Evolutionary conservation across 2,888 invertebrate genomes (phyloP), one percentile per base, ranked within the genome.

Genomic region (Agrypnus murinus): DNA sequence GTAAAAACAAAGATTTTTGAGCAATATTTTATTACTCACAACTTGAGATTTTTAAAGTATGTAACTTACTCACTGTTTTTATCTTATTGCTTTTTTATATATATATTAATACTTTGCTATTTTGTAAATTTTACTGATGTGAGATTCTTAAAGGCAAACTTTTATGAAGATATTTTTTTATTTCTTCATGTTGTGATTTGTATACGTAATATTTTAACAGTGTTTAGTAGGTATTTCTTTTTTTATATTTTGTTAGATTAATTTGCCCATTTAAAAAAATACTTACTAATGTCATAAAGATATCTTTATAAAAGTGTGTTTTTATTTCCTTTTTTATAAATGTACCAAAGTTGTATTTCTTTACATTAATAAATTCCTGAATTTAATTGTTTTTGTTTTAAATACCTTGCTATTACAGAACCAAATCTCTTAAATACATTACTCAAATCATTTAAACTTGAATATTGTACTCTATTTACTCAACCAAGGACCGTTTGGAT

Each of bases 301-400:
- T 57, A 36, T 46, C 69, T 63, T 69, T 63, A 32, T 55, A 31
- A 62, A 38, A 43, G n/a, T 34, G 5, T n/a, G 19, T 46, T 63
- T 25, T 60, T 50, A 55, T 43, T 57, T 38, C 48, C 10, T 19
- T 25, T 59, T 36, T 68, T 64, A 65, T 69, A 15, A 65, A 69
- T 60, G 69, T 69, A 69, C 69, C 69, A 69, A 69, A 69, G 69
- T 69, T 69, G 69, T 69, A 69, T 65, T 69, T 69, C 69, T 69
- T 69, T 69, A 69, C 36, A 53, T 67, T 67, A 67, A 60, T 67
- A 67, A 66, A 67, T 32, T 34, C 34, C 36, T 67, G 59, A 67
- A 58, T 58, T 58, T 58, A 46, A 40, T 40, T 40, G 3, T 40
- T 40, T n/a, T n/a, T n/a, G n/a, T n/a, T n/a, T n/a, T n/a, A n/a